phyloP scores from a whole-genome alignment of 2,113 vertebrate species.

The Anser brachyrhynchus region DNA sequence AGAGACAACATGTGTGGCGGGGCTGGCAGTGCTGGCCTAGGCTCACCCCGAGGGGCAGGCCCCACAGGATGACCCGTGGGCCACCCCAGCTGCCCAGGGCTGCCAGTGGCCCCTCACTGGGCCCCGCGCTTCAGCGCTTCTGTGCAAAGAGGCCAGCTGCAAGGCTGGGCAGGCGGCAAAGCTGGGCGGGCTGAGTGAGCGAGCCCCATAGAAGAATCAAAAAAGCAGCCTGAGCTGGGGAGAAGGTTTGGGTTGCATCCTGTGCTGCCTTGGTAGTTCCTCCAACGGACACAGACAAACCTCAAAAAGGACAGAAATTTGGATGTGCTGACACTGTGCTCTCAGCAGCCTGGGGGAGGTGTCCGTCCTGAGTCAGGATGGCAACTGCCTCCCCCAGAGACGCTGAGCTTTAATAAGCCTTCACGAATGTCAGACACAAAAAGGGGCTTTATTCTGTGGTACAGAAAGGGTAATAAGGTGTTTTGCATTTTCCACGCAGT shows the following conservation, averaged over 20 bases:
- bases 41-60: rapidly evolving
- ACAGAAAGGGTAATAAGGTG: neutral
- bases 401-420: neutral
- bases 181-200: neutral
- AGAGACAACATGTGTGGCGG: neutral
- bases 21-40: neutral
- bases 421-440: neutral
- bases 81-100: neutral
- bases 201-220: neutral
- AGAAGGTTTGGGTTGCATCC: too few relatives aligned
- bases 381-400: neutral
- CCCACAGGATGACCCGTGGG: neutral
- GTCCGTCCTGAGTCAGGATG: neutral
- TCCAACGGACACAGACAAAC: neutral
- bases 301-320: neutral
- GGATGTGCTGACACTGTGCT: neutral
- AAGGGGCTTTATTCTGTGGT: neutral
- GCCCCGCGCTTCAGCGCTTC: too few relatives aligned
- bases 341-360: neutral
- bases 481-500: neutral
- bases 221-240: neutral
- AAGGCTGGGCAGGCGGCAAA: too few relatives aligned
- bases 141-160: too few relatives aligned
- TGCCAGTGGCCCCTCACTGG: too few relatives aligned
- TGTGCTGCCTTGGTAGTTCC: neutral